Percentiles rank a stretch among this genome's conserved stretches.
Conservation (phyloP, 2,888 invertebrate species). For the Drosophila infuscata region DNA sequence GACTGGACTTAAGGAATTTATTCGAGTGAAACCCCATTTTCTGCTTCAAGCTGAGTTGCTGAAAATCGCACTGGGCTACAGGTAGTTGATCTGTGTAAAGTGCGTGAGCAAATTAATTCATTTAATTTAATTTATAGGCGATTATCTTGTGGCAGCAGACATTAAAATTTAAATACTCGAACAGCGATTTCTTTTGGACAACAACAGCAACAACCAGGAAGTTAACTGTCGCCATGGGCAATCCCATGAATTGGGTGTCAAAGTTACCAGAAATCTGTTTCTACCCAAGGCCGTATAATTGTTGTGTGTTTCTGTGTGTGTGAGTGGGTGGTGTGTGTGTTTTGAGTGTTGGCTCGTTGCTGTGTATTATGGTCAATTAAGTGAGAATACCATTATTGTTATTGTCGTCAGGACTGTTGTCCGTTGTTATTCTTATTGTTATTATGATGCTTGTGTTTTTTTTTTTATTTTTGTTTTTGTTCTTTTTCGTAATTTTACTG, state of each 20-base stretch:
- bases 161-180: slow-evolving; percentile 8
- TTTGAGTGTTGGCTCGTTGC: slow-evolving; percentile 30
- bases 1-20: slow-evolving; percentile 32
- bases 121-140: slow-evolving; percentile 65
- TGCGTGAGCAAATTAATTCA: slow-evolving; percentile 56
- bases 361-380: slow-evolving; percentile 82
- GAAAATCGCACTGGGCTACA: slow-evolving; percentile 30
- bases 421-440: slow-evolving; percentile 5
- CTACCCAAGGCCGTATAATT: not conserved
- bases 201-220: slow-evolving; percentile 41
- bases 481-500: slow-evolving; percentile 17
- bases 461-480: slow-evolving; percentile 45
- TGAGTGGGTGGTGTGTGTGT: not conserved
- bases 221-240: slow-evolving; percentile 67
- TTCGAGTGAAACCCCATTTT: slow-evolving; percentile 12
- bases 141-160: slow-evolving; percentile 64
- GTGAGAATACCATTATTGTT: slow-evolving; percentile 77
- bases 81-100: slow-evolving; percentile 28
- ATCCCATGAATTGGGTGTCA: slow-evolving; percentile 59
- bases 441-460: slow-evolving; percentile 36
- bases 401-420: slow-evolving; percentile 49
- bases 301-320: not conserved
- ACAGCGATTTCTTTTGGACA: slow-evolving; percentile 4
- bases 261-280: slow-evolving; percentile 50
- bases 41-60: slow-evolving; percentile 24